Conservation (phyloP, 2,797 vertebrate genomes). For the Lepus townsendii region DNA sequence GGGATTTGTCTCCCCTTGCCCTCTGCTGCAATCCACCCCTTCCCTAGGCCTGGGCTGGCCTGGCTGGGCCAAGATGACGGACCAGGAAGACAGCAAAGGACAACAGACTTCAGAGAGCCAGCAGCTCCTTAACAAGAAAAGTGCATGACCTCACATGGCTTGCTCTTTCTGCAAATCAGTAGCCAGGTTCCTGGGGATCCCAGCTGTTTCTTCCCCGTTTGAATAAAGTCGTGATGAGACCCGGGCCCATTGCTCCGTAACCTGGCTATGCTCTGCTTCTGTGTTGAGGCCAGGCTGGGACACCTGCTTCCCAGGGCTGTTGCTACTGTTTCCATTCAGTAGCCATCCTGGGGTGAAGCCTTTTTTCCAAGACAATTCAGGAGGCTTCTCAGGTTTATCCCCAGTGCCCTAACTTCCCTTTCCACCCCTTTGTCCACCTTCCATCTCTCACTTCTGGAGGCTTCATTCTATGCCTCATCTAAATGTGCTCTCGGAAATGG, state of each 20-base stretch:
- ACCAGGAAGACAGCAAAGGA: conserved; percentile 29
- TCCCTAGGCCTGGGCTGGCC: not conserved
- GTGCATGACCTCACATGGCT: not conserved
- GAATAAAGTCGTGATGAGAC: not conserved
- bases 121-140: not conserved
- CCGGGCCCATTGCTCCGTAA: not conserved
- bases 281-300: not conserved
- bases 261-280: not conserved
- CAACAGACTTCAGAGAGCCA: not conserved
- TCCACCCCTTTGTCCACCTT: not conserved
- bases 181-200: not conserved
- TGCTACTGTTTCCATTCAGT: not conserved
- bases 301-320: not conserved
- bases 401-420: not conserved
- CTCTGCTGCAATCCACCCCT: not conserved
- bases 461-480: conserved; percentile 35
- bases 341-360: not conserved
- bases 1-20: not conserved
- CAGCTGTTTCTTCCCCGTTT: not conserved
- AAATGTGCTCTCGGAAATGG: not conserved
- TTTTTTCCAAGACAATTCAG: not conserved
- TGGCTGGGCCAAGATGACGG: not conserved
- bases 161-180: not conserved
- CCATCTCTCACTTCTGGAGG: not conserved
- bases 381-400: not conserved